Evolutionary conservation across 2,797 vertebrate genomes (phyloP).

Genomic region (Scarus forsteni): DNA sequence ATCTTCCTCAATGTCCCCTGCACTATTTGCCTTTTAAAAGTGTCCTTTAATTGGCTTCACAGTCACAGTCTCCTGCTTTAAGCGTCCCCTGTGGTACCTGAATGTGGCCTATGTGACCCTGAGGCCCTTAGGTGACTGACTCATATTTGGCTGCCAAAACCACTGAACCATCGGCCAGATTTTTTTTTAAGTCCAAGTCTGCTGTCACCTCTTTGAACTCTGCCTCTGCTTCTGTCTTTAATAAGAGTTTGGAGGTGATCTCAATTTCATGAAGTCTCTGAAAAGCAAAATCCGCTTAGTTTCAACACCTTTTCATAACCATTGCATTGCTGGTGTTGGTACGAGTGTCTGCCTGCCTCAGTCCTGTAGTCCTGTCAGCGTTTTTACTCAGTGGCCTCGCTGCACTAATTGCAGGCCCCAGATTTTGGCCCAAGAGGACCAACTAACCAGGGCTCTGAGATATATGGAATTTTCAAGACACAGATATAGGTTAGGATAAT

Average conservation of each 20-base stretch:
- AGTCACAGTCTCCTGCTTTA: constrained; percentile 80
- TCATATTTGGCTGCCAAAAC: constrained; percentile 40
- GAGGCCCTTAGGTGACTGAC: constrained; percentile 49
- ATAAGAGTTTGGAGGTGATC: constrained; percentile 46
- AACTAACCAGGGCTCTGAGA: not conserved
- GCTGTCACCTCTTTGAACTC: not conserved
- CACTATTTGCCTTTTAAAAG: constrained; percentile 68
- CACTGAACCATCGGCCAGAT: constrained; percentile 20
- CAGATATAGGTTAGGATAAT: no score
- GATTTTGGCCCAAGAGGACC: constrained; percentile 44
- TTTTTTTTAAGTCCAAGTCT: constrained; percentile 12
- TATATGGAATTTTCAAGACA: no score
- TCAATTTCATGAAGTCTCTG: constrained; percentile 44
- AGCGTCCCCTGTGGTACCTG: constrained; percentile 75
- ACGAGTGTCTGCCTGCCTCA: constrained; percentile 45
- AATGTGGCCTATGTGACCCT: constrained; percentile 75
- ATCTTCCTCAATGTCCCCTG: constrained; percentile 74
- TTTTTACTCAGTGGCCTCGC: constrained; percentile 49
- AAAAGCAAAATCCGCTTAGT: constrained; percentile 67
- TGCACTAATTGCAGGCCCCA: constrained; percentile 40
- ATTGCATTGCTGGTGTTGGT: constrained; percentile 51
- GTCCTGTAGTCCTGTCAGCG: constrained; percentile 62
- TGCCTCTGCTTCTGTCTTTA: constrained; percentile 27
- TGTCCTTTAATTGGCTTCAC: constrained; percentile 80
- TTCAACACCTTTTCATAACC: constrained; percentile 86